phyloP scores from a whole-genome alignment of 1,140 invertebrate species.

The Anagrus nilaparvatae region DNA sequence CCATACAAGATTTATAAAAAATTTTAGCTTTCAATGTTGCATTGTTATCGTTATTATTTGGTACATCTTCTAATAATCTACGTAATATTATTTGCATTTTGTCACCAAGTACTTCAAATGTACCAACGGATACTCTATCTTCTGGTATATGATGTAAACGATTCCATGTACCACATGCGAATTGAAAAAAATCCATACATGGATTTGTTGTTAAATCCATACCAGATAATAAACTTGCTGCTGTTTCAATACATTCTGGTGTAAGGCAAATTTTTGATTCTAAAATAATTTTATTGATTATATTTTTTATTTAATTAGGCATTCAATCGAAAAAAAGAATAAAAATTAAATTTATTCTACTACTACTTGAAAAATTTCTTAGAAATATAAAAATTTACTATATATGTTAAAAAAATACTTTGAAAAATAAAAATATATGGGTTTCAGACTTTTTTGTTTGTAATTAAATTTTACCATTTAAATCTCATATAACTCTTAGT shows the following conservation, averaged over 20 bases:
- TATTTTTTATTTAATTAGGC: too few species aligned
- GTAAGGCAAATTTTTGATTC: too few species aligned
- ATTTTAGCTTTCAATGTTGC: constrained; percentile 73
- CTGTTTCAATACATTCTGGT: constrained; percentile 51
- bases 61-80: constrained; percentile 61
- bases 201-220: constrained; percentile 76
- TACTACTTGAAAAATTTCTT: constrained; percentile 21
- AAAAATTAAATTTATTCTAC: too few species aligned
- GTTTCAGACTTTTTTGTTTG: too few species aligned
- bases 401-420: too few species aligned
- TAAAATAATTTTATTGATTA: too few species aligned
- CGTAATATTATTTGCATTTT: constrained; percentile 78
- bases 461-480: too few species aligned
- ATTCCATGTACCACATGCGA: constrained; percentile 84
- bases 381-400: constrained; percentile 3
- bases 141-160: constrained; percentile 81
- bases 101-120: constrained; percentile 81
- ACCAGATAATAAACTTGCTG: constrained; percentile 69
- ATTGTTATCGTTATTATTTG: constrained; percentile 52
- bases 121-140: constrained; percentile 75
- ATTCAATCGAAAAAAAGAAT: too few species aligned
- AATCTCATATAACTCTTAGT: too few species aligned
- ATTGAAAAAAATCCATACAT: constrained; percentile 83
- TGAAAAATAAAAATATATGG: too few species aligned
- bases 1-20: constrained; percentile 79